A percentile compares a stretch with the other conserved stretches of the same genome.
These are phyloP conservation scores for Leucophenga montana DNA, from an alignment of 2,888 invertebrate genomes.

Conservation along the genomic window DNA sequence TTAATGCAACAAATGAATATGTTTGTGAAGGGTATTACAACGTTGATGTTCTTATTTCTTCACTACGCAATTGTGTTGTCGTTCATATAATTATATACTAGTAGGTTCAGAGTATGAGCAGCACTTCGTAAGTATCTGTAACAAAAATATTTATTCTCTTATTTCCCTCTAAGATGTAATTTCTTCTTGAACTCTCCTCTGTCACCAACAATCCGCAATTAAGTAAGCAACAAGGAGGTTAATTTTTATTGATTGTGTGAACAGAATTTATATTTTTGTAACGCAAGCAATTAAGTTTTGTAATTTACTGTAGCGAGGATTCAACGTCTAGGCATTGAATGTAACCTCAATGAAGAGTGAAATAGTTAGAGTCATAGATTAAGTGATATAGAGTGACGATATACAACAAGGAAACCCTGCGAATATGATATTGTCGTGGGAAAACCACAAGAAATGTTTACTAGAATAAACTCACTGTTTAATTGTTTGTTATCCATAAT, in stretches of 20 bases:
- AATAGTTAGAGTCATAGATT: background rate
- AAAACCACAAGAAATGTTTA: background rate
- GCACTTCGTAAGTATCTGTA: no score
- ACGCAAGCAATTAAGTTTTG: conserved; percentile 18
- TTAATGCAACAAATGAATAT: no score
- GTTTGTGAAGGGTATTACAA: no score
- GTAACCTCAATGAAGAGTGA: no score
- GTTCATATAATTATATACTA: no score
- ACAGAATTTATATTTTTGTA: conserved; percentile 33
- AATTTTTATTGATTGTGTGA: conserved; percentile 61
- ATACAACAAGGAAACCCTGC: no score
- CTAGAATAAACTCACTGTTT: no score
- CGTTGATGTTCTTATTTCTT: no score
- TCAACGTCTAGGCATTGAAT: background rate
- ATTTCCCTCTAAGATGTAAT: background rate
- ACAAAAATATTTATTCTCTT: background rate
- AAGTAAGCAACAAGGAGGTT: conserved; percentile 53
- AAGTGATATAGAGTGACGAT: no score
- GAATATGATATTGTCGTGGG: background rate
- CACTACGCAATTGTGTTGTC: no score
- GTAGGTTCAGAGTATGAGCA: no score
- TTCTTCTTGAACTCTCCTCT: background rate
- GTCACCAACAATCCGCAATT: conserved; percentile 42
- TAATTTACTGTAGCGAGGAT: conserved; percentile 11
- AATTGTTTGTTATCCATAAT: no score